Evolutionary conservation across 2,113 vertebrate genomes (phyloP), one percentile per base, ranked within the genome.

Genomic region (Peromyscus leucopus): DNA sequence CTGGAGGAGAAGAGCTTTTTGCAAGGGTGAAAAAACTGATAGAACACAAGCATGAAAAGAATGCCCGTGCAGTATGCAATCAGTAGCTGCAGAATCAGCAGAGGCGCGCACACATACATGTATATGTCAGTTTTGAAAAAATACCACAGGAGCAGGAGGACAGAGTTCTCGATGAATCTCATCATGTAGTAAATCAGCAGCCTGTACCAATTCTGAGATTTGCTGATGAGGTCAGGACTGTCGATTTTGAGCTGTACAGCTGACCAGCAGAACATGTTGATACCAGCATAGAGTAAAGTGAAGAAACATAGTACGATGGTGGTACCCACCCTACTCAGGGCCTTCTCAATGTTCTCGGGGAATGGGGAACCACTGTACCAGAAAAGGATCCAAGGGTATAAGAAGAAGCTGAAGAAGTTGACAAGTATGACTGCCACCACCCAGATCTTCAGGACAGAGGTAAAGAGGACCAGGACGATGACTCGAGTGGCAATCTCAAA

Each of bases 221-320:
- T 99, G 96, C 99, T 99, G 87, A 99, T 99, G 98, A 99, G 98
- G 97, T 99, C 99, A 0, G 99, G 99, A 98, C 99, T 99, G 16
- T 97, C 99, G 89, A 99, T 99, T 96, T 99, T 99, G 93, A 99
- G 99, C 96, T 99, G 99, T 74, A 99, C 99, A 0, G 99, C 99
- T 0, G 99, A 99, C 99, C 99, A 99, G 98, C 99, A 99, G 98
- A 99, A 99, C 99, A 99, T 99, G 97, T 99, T 99, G 98, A 99
- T 99, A 89, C 99, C 99, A 0, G 99, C 99, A 9, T 99, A 99
- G 55, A 99, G 99, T 89, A 99, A 99, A 3, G 99, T 99, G 91
- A 99, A 99, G 93, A 99, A 98, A 98, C 99, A 99, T 22, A 99
- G 98, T 59, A 99, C 99, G 0, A 99, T 99, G 95, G 99, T 99